Evolutionary conservation across 2,113 vertebrate species (phyloP), one percentile per base, ranked within the genome.

Genomic region (Australoheros scitulus): DNA sequence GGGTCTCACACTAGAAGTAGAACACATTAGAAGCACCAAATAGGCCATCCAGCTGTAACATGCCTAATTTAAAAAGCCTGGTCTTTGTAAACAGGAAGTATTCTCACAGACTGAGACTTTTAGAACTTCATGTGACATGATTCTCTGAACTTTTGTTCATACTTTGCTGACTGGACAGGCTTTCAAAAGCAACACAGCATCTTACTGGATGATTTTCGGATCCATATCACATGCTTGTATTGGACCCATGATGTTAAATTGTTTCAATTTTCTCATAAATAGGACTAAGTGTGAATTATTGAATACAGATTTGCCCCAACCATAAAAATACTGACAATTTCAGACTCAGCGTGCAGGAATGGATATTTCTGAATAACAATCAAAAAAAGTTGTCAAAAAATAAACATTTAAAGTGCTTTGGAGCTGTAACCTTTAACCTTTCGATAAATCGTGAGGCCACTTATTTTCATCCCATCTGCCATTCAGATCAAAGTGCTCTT

Each of bases 1-100:
- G 47, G 75, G 15, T 61, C 61, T 70, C 6, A 56, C 65, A 52
- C 52, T 72, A 29, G 24, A 72, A 72, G 24, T 13, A 52, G n/a
- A 77, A 78, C 61, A 78, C 24, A 29, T 81, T 55, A 70, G 24
- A 76, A 8, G 24, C 47, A 50, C 60, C 61, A 88, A 88, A 81
- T 79, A 80, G 80, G 77, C 86, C 36, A 34, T 7, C 6, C 18
- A 55, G 56, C 38, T 70, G 38, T 86, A 61, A 57, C 41, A 80
- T 80, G n/a, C 50, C 18, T 77, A 32, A 41, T 88, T 83, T 22
- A 83, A 77, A 81, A 75, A 26, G 41, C 10, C 26, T 20, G 38
- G 24, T 11, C 86, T 63, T 34, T 18, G 58, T 61, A 61, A 61
- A 61, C 26, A 72, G 75, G 26, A 26, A 26, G 52, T 38, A 41